phyloP scores from a whole-genome alignment of 2,888 invertebrate species.

The Kuschelorhynchus macadamiae region DNA sequence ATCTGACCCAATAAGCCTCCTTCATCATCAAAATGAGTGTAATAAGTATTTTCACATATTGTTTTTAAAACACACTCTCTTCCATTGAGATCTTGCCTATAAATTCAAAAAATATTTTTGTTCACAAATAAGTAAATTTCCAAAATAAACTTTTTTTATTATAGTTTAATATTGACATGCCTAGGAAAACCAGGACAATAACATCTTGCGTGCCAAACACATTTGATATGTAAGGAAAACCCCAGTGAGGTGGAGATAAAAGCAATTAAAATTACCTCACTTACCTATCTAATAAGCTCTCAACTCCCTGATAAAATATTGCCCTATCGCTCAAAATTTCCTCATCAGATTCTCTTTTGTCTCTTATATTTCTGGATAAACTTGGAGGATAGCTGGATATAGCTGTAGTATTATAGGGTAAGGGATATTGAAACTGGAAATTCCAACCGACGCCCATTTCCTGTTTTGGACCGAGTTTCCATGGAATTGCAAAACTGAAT shows the following conservation, averaged over 20 bases:
- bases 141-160: no score
- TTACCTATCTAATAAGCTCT: conserved; percentile 62
- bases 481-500: conserved; percentile 73
- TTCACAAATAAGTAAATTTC: no score
- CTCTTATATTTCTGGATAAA: conserved; percentile 55
- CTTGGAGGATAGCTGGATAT: conserved; percentile 61
- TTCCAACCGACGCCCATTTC: conserved; percentile 74
- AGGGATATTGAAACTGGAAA: conserved; percentile 76
- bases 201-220: no score
- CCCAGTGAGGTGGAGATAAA: no score
- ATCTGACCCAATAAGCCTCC: conserved; percentile 83
- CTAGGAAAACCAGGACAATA: no score
- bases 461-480: conserved; percentile 71
- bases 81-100: conserved; percentile 76
- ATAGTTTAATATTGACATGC: no score
- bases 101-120: no score
- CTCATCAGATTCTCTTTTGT: conserved; percentile 46
- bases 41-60: conserved; percentile 82
- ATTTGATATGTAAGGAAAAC: no score
- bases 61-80: conserved; percentile 79
- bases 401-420: conserved; percentile 61
- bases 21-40: conserved; percentile 73
- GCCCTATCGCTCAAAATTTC: conserved; percentile 58
- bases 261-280: no score
- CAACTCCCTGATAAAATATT: conserved; percentile 62